A percentile compares a stretch with the other conserved stretches of the same genome.
These are phyloP conservation scores for Tympanoctomys barrerae DNA, from an alignment of 2,797 vertebrate genomes.

Conservation along the genomic window DNA sequence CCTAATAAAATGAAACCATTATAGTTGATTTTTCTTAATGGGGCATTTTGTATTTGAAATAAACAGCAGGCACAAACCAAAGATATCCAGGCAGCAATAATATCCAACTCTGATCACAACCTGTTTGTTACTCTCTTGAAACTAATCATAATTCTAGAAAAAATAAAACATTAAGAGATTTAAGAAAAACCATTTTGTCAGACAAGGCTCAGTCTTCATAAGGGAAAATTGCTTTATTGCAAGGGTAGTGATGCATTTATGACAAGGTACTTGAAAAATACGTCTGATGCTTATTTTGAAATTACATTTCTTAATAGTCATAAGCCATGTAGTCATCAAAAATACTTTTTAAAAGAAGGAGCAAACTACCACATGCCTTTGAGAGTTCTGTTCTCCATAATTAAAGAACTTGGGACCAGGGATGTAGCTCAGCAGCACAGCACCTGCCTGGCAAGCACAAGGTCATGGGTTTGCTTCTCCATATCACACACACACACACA, in stretches of 20 bases:
- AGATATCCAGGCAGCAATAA: constrained; percentile 74
- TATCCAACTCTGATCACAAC: constrained; percentile 70
- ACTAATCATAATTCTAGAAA: constrained; percentile 80
- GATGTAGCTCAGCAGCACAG: no score
- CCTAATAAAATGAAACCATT: constrained; percentile 79
- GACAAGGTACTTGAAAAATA: constrained; percentile 74
- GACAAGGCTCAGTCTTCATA: constrained; percentile 74
- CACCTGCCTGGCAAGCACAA: no score
- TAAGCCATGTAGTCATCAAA: constrained; percentile 61
- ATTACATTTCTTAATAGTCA: constrained; percentile 61
- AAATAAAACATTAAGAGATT: constrained; percentile 82
- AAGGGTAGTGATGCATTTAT: constrained; percentile 63
- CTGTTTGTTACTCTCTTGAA: constrained; percentile 76
- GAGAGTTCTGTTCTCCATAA: constrained; percentile 59
- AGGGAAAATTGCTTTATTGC: constrained; percentile 72
- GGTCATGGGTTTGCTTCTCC: no score
- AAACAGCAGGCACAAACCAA: constrained; percentile 78
- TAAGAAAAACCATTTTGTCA: constrained; percentile 82
- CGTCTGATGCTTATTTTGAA: constrained; percentile 64
- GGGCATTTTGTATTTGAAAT: constrained; percentile 76
- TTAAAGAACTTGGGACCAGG: neutral
- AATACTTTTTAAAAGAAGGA: constrained; percentile 38
- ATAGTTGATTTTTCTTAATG: constrained; percentile 82
- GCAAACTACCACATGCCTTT: constrained; percentile 36
- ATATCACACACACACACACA: no score